Evolutionary conservation across 2,888 invertebrate species (phyloP).

Genomic region (Ceratothoa steindachneri): DNA sequence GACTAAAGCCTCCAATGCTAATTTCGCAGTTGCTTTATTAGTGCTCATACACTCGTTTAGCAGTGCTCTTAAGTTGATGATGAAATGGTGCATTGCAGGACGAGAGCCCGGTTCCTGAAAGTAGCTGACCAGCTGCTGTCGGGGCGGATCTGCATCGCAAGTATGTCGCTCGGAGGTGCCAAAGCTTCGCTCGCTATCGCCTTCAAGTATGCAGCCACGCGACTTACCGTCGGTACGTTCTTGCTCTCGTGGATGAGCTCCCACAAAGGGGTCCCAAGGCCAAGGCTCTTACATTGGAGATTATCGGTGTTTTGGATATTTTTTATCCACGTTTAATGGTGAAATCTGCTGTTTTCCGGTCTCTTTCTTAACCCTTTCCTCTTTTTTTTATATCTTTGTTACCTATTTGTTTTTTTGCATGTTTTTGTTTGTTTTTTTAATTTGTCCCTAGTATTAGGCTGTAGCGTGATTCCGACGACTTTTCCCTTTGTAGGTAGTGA

Average conservation of each 20-base stretch:
- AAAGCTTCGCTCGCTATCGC: conserved; percentile 49
- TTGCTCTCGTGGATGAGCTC: not conserved
- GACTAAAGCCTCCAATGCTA: too few relatives aligned
- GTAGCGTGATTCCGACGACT: too few relatives aligned
- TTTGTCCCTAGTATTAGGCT: too few relatives aligned
- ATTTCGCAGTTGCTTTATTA: not conserved
- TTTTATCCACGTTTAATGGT: not conserved
- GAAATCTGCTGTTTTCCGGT: not conserved
- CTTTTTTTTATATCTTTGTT: too few relatives aligned
- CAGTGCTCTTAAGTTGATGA: too few relatives aligned
- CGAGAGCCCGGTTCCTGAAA: conserved; percentile 48
- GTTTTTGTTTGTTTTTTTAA: too few relatives aligned
- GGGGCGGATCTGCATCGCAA: conserved; percentile 49
- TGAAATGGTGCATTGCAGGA: too few relatives aligned
- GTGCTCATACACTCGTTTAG: not conserved
- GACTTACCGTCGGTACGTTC: conserved; percentile 48
- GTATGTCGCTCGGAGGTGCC: conserved; percentile 49
- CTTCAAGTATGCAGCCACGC: conserved; percentile 48
- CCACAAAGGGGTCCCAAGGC: too few relatives aligned
- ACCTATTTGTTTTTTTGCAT: too few relatives aligned
- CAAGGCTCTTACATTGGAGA: too few relatives aligned
- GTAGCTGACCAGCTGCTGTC: conserved; percentile 49
- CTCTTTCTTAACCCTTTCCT: too few relatives aligned
- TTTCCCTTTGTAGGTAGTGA: too few relatives aligned
- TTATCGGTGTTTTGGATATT: not conserved